Percentiles rank a stretch among this genome's conserved stretches.
Conservation (phyloP, 1,140 invertebrate species). For the Heliconius eleuchia region DNA sequence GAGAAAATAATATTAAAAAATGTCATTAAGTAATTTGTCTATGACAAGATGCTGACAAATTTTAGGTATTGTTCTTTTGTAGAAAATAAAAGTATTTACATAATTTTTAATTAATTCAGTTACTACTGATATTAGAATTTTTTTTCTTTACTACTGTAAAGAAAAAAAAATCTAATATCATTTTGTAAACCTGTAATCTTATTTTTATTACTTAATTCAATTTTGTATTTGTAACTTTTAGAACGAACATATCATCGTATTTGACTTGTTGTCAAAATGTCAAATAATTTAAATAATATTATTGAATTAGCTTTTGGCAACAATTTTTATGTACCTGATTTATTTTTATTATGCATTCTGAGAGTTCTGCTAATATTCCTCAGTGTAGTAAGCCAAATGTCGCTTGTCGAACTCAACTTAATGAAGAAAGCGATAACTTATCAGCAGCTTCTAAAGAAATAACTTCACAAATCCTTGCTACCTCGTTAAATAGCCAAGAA, state of each 20-base stretch:
- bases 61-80: background rate
- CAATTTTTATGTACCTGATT: background rate
- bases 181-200: too few relatives aligned
- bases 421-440: constrained; percentile 28
- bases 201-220: background rate
- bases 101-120: too few relatives aligned
- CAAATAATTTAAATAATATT: background rate
- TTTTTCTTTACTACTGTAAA: too few relatives aligned
- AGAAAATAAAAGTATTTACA: background rate
- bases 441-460: constrained; percentile 40
- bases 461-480: constrained; percentile 27
- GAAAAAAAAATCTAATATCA: too few relatives aligned
- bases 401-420: background rate
- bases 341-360: background rate
- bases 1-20: background rate
- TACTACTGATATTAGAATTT: too few relatives aligned
- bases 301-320: background rate
- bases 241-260: background rate
- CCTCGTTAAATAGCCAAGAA: background rate
- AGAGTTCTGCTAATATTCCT: constrained; percentile 5
- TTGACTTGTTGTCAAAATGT: background rate
- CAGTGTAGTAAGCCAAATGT: constrained; percentile 14
- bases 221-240: background rate
- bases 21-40: background rate
- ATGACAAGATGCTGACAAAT: background rate